Conservation (phyloP, 2,113 vertebrate genomes). For the Apeltes quadracus region DNA sequence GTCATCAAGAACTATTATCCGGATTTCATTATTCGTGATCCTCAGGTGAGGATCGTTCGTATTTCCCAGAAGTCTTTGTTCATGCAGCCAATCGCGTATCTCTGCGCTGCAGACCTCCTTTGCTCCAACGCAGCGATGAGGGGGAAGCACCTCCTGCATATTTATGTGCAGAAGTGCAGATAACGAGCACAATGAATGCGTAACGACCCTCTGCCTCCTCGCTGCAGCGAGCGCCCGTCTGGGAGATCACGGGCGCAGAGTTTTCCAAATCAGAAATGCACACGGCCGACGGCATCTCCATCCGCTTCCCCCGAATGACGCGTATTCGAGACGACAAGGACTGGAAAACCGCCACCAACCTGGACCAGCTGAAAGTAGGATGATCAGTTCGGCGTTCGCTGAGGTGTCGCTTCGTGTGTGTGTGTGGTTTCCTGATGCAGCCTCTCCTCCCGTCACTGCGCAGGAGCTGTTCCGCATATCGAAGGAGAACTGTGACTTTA, state of each 20-base stretch:
- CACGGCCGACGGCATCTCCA: slow-evolving; percentile 96
- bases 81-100: neutral
- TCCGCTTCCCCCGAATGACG: slow-evolving; percentile 97
- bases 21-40: slow-evolving; percentile 94
- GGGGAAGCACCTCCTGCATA: slow-evolving; percentile 1
- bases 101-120: neutral
- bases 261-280: slow-evolving; percentile 96
- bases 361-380: slow-evolving; percentile 90
- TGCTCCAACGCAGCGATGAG: slow-evolving; percentile 2
- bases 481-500: slow-evolving; percentile 90
- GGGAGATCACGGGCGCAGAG: slow-evolving; percentile 98
- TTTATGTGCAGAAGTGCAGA: neutral
- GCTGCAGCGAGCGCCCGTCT: slow-evolving; percentile 89
- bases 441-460: slow-evolving; percentile 2
- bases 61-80: neutral
- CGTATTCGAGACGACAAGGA: slow-evolving; percentile 96
- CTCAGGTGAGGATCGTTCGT: slow-evolving; percentile 84
- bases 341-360: slow-evolving; percentile 92
- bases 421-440: no score
- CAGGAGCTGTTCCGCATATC: slow-evolving; percentile 94
- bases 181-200: no score
- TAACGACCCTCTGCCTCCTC: neutral
- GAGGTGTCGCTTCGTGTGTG: neutral
- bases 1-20: slow-evolving; percentile 98
- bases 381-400: neutral